Base-by-base conservation (phyloP, 1,140 invertebrate genomes). In the Drosophila teissieri region DNA sequence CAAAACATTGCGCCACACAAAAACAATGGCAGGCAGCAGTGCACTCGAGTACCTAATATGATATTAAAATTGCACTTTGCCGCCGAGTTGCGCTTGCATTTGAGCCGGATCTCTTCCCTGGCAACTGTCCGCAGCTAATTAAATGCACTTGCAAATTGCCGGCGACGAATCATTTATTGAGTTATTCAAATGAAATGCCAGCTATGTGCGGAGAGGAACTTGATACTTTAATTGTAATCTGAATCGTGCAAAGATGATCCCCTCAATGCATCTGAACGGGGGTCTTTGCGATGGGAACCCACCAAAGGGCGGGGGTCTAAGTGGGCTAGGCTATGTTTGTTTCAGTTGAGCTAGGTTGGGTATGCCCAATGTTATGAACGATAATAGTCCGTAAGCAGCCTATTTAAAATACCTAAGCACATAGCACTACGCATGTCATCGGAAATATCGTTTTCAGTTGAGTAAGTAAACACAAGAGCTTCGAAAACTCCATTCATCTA, bases 171-270 rank as follows among this genome's bases (percentile, higher is more conserved):
- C 78, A 83, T 54, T 88, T 83, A 88, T 77, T 77, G 63, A 88
- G 83, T 82, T 83, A 88, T 86, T 88, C 83, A 76, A 88, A 65
- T 63, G 75, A 88, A 88, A 88, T 88, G 79, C 83, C 79, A 88
- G 51, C 79, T 44, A 83, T 89, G 75, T 78, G 75, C 65, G 51
- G 77, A 70, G 69, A 86, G 82, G 68, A 78, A 84, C 72, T 75
- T 55, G 58, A 78, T 88, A 64, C 80, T 64, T 73, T 81, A 82
- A 86, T 62, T 78, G 77, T 60, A 82, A 78, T 68, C 62, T 48
- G 79, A 68, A 56, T 70, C 67, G 67, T 70, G 67, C 51, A 46
- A 44, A 73, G 45, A 74, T 74, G 70, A 74, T 46, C 27, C 64
- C 42, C 67, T 24, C 65, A 42, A 34, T 49, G 34, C n/a, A 10